A percentile compares a stretch with the other conserved stretches of the same genome.
Evolutionary conservation across 2,113 vertebrate species (phyloP).

Genomic region (Hyla sarda): DNA sequence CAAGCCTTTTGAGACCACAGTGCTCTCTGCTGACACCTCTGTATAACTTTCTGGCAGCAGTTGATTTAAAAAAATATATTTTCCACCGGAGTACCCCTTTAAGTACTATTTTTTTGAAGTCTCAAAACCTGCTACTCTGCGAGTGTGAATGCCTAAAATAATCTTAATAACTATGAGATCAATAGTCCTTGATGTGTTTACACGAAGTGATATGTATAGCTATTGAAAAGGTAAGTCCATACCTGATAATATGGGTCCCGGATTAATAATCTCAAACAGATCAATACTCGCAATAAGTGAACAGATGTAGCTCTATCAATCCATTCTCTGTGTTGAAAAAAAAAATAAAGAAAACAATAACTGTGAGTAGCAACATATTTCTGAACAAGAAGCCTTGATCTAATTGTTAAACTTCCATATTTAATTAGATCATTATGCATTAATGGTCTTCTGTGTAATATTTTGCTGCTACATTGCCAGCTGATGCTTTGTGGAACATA

Average conservation of each 20-base stretch:
- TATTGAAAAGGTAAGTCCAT: background rate
- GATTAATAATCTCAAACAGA: slow-evolving; percentile 85
- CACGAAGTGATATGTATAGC: background rate
- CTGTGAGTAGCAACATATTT: background rate
- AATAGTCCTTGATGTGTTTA: too few relatives aligned
- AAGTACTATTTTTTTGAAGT: too few relatives aligned
- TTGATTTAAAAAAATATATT: too few relatives aligned
- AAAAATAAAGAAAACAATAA: background rate
- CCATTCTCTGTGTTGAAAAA: slow-evolving; percentile 77
- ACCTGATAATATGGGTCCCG: slow-evolving; percentile 85
- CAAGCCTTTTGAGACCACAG: too few relatives aligned
- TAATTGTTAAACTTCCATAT: background rate
- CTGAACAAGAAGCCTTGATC: background rate
- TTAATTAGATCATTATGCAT: slow-evolving; percentile 15
- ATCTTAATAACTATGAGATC: too few relatives aligned
- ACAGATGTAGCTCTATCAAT: slow-evolving; percentile 73
- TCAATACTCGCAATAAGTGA: slow-evolving; percentile 81
- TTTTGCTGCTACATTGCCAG: slow-evolving; percentile 4
- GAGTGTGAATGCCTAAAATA: too few relatives aligned
- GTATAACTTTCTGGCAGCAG: too few relatives aligned
- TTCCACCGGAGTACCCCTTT: too few relatives aligned
- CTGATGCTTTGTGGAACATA: slow-evolving; percentile 31
- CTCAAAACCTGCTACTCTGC: too few relatives aligned
- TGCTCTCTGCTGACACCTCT: too few relatives aligned
- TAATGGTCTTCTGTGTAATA: slow-evolving; percentile 15